These are phyloP conservation scores for Geophilus truncorum DNA, from an alignment of 2,888 invertebrate species.

Conservation along the genomic window DNA sequence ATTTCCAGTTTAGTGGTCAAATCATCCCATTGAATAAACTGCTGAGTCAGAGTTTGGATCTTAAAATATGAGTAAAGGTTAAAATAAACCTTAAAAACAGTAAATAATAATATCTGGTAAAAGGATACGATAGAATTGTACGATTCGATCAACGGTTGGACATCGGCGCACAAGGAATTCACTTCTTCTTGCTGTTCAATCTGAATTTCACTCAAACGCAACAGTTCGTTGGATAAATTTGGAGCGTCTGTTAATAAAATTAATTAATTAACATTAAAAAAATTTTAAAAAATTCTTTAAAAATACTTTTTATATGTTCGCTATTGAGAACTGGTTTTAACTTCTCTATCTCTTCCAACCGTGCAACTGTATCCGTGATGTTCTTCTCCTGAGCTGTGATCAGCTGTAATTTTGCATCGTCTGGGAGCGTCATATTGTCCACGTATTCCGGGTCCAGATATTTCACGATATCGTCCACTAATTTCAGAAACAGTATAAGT, in stretches of 20 bases:
- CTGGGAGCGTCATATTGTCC: neutral
- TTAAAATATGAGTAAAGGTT: no score
- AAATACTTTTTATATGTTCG: constrained; percentile 30
- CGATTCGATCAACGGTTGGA: neutral
- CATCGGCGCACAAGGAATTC: neutral
- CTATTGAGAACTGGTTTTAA: neutral
- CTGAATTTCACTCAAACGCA: neutral
- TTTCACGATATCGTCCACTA: constrained; percentile 22
- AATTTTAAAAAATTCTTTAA: no score
- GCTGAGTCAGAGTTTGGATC: neutral
- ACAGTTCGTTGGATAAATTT: neutral
- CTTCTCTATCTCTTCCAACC: neutral
- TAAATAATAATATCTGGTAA: neutral
- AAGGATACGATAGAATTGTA: constrained; percentile 11
- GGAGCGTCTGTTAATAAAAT: neutral
- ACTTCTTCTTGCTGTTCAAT: constrained; percentile 7
- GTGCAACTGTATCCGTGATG: neutral
- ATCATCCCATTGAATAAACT: constrained; percentile 17
- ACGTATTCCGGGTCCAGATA: constrained; percentile 1
- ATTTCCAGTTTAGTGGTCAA: neutral
- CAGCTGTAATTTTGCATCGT: neutral
- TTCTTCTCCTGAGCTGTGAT: constrained; percentile 1
- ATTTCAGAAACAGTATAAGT: neutral
- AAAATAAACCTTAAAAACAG: no score
- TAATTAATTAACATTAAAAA: neutral